Evolutionary conservation across 2,113 vertebrate species (phyloP).

Genomic region (Shinisaurus crocodilurus): DNA sequence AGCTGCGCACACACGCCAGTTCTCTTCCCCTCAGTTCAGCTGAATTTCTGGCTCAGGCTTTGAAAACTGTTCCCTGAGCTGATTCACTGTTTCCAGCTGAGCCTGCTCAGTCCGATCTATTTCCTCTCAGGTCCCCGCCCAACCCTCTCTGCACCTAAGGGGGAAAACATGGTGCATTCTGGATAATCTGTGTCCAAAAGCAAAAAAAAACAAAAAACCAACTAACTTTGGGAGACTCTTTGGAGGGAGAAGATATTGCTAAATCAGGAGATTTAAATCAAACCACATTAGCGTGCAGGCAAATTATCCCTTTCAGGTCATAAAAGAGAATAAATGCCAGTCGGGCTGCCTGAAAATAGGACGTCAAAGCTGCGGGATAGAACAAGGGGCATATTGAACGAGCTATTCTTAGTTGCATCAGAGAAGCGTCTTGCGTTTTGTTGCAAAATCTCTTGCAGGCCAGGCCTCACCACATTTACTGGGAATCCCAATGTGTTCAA

Average conservation of each 20-base stretch:
- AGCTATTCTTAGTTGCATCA: background rate
- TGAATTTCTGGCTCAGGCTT: background rate
- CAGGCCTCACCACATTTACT: background rate
- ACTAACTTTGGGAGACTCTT: background rate
- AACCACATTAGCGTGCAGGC: background rate
- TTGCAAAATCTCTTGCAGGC: background rate
- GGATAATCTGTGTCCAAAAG: background rate
- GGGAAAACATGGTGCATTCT: background rate
- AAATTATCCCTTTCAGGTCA: background rate
- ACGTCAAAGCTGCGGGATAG: background rate
- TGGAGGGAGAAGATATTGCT: background rate
- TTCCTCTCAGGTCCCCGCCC: background rate
- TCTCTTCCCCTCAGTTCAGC: background rate
- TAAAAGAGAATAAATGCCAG: slow-evolving; percentile 4
- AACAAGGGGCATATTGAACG: background rate
- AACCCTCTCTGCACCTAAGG: background rate
- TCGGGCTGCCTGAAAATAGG: slow-evolving; percentile 10
- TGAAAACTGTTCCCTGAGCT: background rate
- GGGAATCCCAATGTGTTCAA: no score
- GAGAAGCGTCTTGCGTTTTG: background rate
- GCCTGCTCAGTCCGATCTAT: background rate
- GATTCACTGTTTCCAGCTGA: background rate
- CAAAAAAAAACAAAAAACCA: background rate
- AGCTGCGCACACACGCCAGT: no score
- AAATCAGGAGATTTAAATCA: slow-evolving; percentile 12